These are phyloP conservation scores for Tapirus terrestris DNA, from an alignment of 2,113 vertebrate genomes.

Conservation along the genomic window DNA sequence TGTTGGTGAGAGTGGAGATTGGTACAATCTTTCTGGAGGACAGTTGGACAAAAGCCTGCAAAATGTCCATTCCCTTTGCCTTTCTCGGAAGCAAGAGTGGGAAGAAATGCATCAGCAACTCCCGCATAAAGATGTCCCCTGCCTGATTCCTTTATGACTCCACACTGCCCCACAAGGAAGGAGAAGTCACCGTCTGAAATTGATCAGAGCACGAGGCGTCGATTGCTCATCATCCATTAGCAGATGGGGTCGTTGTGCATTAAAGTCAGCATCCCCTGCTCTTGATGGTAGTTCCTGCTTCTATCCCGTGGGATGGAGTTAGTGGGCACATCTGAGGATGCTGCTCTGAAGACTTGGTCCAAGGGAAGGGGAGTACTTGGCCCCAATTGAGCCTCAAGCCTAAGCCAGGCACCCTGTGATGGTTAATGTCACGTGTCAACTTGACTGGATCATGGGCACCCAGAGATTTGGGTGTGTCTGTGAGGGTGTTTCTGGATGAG, in stretches of 20 bases:
- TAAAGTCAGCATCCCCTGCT: not conserved
- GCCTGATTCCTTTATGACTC: not conserved
- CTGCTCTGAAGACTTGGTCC: not conserved
- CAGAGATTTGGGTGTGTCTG: not conserved
- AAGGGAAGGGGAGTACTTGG: not conserved
- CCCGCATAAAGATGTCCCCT: not conserved
- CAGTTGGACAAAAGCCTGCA: not conserved
- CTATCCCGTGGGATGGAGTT: rapidly evolving
- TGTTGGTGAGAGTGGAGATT: not conserved
- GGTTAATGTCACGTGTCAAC: not conserved
- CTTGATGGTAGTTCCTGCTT: not conserved
- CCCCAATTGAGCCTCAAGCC: not conserved
- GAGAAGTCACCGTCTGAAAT: not conserved
- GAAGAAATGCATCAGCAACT: not conserved
- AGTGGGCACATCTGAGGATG: not conserved
- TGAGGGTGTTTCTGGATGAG: not conserved
- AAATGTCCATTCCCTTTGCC: not conserved
- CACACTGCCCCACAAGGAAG: not conserved
- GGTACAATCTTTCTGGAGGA: not conserved
- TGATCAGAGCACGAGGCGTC: not conserved
- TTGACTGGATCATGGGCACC: not conserved
- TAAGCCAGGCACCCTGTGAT: not conserved
- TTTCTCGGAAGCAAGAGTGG: not conserved
- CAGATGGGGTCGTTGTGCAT: rapidly evolving
- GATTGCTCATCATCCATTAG: rapidly evolving